phyloP scores from a whole-genome alignment of 2,888 invertebrate species.

The Diloba caeruleocephala region DNA sequence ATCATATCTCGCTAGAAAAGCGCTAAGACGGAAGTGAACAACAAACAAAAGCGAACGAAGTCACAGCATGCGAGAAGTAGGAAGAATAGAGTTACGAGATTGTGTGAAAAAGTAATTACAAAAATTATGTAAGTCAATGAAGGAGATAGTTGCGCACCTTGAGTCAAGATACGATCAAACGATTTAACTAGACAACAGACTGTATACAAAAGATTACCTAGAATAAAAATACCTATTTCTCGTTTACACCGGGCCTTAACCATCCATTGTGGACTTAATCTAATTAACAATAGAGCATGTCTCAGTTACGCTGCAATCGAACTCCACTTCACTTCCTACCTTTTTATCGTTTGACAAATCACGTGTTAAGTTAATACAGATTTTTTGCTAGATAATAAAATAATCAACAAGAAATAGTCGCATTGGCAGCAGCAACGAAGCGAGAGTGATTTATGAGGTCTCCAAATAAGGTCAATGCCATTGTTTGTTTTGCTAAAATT shows the following conservation, averaged over 20 bases:
- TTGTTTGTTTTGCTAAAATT: constrained; percentile 47
- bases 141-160: constrained; percentile 76
- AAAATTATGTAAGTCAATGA: constrained; percentile 79
- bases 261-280: constrained; percentile 27
- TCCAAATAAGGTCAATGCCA: constrained; percentile 59
- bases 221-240: constrained; percentile 33
- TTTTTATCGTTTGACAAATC: constrained; percentile 45
- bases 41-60: constrained; percentile 56
- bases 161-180: constrained; percentile 66
- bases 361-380: constrained; percentile 25
- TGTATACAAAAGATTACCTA: constrained; percentile 62
- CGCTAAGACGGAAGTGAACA: constrained; percentile 66
- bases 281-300: constrained; percentile 16
- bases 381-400: constrained; percentile 43
- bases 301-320: constrained; percentile 30
- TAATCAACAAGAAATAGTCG: constrained; percentile 38
- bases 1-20: constrained; percentile 14
- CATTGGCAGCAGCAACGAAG: constrained; percentile 54
- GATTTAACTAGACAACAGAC: constrained; percentile 45
- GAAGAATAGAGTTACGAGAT: constrained; percentile 75
- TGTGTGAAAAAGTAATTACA: constrained; percentile 83
- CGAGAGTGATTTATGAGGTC: constrained; percentile 62
- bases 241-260: constrained; percentile 15
- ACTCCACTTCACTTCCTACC: constrained; percentile 57
- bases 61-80: constrained; percentile 69